These are phyloP conservation scores for Enchytraeus crypticus DNA, from an alignment of 2,888 invertebrate genomes.

Conservation along the genomic window DNA sequence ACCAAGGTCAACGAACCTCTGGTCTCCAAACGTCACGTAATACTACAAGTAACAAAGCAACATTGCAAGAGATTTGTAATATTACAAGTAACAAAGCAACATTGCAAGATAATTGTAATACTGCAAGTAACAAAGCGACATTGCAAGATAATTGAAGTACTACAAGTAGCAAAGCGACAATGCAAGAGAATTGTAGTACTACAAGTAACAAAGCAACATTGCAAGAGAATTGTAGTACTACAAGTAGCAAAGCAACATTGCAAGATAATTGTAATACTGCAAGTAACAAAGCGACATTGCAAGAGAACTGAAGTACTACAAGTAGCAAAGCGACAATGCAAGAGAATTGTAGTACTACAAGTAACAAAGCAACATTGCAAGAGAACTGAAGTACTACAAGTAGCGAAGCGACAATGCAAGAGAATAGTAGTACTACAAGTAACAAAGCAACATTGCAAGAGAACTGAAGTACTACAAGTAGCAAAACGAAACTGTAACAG, in stretches of 20 bases:
- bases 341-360: neutral
- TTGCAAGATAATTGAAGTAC: constrained; percentile 35
- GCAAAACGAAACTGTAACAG: no score
- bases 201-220: neutral
- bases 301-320: neutral
- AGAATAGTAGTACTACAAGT: neutral
- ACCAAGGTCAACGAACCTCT: constrained; percentile 42
- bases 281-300: neutral
- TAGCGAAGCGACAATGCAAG: no score
- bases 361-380: no score
- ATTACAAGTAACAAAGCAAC: constrained; percentile 24
- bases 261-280: neutral
- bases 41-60: constrained; percentile 27
- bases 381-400: neutral
- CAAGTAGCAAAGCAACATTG: neutral
- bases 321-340: neutral
- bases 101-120: constrained; percentile 34
- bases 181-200: neutral
- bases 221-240: neutral
- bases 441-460: no score
- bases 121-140: constrained; percentile 20
- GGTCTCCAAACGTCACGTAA: constrained; percentile 35
- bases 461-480: neutral
- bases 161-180: constrained; percentile 16
- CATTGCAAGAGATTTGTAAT: constrained; percentile 33